Conservation (phyloP, 2,888 invertebrate species). For the Erannis defoliaria region DNA sequence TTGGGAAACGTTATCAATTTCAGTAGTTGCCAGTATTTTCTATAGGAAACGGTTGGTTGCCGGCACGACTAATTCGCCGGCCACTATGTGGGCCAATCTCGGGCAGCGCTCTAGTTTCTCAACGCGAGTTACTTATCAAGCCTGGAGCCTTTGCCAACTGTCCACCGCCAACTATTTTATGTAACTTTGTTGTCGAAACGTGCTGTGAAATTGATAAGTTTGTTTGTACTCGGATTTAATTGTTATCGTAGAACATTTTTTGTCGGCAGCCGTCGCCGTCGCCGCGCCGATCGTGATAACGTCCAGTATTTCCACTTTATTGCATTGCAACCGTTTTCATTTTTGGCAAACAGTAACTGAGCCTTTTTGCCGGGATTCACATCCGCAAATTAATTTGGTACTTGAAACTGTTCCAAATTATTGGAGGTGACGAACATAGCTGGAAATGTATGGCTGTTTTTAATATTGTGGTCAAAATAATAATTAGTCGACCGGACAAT, state of each 20-base stretch:
- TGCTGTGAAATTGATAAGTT: conserved; percentile 75
- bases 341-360: conserved; percentile 34
- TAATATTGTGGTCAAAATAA: conserved; percentile 6
- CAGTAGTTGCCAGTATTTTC: conserved; percentile 69
- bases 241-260: conserved; percentile 44
- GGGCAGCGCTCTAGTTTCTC: conserved; percentile 82
- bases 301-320: conserved; percentile 32
- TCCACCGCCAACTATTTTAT: conserved; percentile 77
- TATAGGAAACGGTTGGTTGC: conserved; percentile 78
- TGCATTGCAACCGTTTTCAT: conserved; percentile 26
- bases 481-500: too few species aligned
- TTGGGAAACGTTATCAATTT: conserved; percentile 77
- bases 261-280: conserved; percentile 36
- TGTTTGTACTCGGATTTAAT: conserved; percentile 57
- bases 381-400: conserved; percentile 31
- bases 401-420: conserved; percentile 33
- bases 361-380: conserved; percentile 22
- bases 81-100: conserved; percentile 80
- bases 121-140: conserved; percentile 80
- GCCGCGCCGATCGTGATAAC: conserved; percentile 40
- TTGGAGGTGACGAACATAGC: conserved; percentile 18
- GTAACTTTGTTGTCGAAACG: conserved; percentile 83
- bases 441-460: conserved; percentile 5
- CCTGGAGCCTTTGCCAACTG: conserved; percentile 78
- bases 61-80: conserved; percentile 77